Conservation (phyloP, 2,888 invertebrate species). For the Dermolepida albohirtum region DNA sequence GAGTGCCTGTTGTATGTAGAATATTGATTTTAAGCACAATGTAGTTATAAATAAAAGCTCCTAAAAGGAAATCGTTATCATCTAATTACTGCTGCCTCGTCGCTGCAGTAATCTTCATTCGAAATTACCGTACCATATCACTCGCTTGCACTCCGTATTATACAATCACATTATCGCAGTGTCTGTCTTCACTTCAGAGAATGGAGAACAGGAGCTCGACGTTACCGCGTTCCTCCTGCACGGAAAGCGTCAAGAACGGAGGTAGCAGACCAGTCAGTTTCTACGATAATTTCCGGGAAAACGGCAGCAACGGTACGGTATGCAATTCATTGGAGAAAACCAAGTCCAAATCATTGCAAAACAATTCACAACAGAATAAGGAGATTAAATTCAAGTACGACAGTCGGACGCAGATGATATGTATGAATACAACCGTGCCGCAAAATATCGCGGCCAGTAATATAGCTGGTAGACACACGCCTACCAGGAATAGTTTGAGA, state of each 20-base stretch:
- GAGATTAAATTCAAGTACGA: constrained; percentile 42
- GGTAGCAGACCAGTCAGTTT: constrained; percentile 64
- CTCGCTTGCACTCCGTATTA: background rate
- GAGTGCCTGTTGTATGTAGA: constrained; percentile 6
- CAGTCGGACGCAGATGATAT: constrained; percentile 66
- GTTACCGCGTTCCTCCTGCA: constrained; percentile 44
- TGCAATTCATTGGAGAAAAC: constrained; percentile 39
- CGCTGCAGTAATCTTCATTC: background rate
- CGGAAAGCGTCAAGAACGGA: constrained; percentile 53
- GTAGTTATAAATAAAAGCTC: constrained; percentile 31
- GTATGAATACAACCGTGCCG: constrained; percentile 74
- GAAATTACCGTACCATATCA: constrained; percentile 5
- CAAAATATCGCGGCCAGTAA: constrained; percentile 74
- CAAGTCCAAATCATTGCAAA: constrained; percentile 39
- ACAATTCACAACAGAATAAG: constrained; percentile 37
- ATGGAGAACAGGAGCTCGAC: constrained; percentile 45
- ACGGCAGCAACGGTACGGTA: constrained; percentile 29
- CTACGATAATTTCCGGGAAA: constrained; percentile 63
- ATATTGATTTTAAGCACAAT: constrained; percentile 21
- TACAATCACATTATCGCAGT: background rate
- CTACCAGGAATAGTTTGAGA: constrained; percentile 75
- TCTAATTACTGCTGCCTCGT: background rate
- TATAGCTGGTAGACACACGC: constrained; percentile 75
- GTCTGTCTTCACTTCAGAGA: constrained; percentile 30
- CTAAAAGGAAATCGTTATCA: background rate